phyloP scores from a whole-genome alignment of 2,888 invertebrate species.

The Hypselothyrea guttata region DNA sequence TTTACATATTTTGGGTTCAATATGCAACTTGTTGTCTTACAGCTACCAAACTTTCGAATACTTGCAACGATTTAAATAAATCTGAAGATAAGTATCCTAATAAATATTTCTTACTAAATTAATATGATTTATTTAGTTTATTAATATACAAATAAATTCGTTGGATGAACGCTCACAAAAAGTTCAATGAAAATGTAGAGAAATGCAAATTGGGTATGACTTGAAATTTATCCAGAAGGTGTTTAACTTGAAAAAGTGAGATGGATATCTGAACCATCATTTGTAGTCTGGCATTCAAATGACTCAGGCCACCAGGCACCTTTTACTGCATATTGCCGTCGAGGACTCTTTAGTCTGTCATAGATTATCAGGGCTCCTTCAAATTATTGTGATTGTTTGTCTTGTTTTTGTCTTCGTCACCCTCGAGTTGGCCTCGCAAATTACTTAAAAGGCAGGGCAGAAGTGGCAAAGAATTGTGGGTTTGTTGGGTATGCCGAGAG shows the following conservation, averaged over 20 bases:
- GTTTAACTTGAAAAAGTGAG: too few relatives aligned
- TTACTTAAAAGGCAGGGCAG: slow-evolving; percentile 38
- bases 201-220: too few relatives aligned
- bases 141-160: too few relatives aligned
- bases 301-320: slow-evolving; percentile 20
- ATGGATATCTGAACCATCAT: neutral
- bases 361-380: slow-evolving; percentile 56
- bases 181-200: too few relatives aligned
- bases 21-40: neutral
- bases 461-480: slow-evolving; percentile 13
- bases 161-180: too few relatives aligned
- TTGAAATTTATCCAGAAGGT: too few relatives aligned
- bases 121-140: too few relatives aligned
- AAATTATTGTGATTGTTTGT: slow-evolving; percentile 57
- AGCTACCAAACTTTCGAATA: neutral
- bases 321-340: slow-evolving; percentile 23
- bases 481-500: neutral
- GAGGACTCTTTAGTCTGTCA: slow-evolving; percentile 48
- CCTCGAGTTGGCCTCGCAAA: slow-evolving; percentile 37
- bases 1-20: slow-evolving; percentile 10
- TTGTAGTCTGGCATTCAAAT: neutral
- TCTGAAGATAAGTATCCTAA: too few relatives aligned
- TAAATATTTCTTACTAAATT: too few relatives aligned
- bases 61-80: too few relatives aligned
- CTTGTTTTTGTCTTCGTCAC: slow-evolving; percentile 24